Evolutionary conservation across 2,888 invertebrate species (phyloP), one percentile per base, ranked within the genome.

Genomic region (Spilarctia lutea): DNA sequence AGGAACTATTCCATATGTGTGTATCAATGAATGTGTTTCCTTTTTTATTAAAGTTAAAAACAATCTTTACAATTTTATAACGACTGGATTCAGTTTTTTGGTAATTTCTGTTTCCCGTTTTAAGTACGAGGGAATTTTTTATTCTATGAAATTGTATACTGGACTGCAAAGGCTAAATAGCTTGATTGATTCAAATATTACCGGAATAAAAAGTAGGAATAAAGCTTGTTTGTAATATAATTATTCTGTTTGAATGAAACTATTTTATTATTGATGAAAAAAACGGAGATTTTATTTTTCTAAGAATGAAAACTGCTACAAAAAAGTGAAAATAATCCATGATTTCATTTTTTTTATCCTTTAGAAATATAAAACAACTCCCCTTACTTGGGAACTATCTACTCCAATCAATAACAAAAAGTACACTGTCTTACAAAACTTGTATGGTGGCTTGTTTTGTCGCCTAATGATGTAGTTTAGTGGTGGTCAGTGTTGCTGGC

Each of bases 401-500:
- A n/a, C 6, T 52, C 24, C 10, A 52, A 10, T 52, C 24, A 0
- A 52, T 10, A 8, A 10, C 1, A 52, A 52, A 8, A 24, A 52
- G 2, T n/a, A 52, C 7, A 52, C 48, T 20, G 20, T 10, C 52
- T 52, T n/a, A 52, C 52, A n/a, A 52, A 33, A 33, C 33, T 33
- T 33, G 33, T 4, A 20, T 52, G 48, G 48, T 52, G 7, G 52
- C 11, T 30, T 27, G 8, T 60, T 60, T 60, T 56, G 11, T n/a
- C n/a, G 13, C 27, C 27, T 27, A 60, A 27, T 60, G 2, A 27
- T 27, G 42, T 33, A n/a, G 48, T 16, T n/a, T 10, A 10, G 27
- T 30, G 13, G 27, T 11, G 45, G 13, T 18, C 3, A 16, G 20
- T 27, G 35, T n/a, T 13, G 7, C 75, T 24, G 77, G 72, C 86